Conservation (phyloP, 2,797 vertebrate species). For the Simalia tracyae region DNA sequence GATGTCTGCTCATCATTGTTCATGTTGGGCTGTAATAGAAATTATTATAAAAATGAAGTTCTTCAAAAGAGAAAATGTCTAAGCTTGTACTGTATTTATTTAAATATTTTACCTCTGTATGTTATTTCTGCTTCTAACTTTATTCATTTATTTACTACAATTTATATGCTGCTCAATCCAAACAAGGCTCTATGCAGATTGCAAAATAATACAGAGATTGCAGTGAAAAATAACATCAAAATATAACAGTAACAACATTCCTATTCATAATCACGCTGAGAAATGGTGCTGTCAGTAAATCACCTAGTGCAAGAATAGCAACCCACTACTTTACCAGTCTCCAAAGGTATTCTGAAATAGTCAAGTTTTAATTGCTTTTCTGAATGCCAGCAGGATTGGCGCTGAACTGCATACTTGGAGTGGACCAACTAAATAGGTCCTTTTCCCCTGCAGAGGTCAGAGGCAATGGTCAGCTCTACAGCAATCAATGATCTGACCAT, state of each 20-base stretch:
- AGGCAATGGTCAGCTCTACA: not conserved
- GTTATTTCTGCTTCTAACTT: not conserved
- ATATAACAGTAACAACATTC: not conserved
- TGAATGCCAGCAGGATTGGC: not conserved
- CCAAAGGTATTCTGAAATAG: not conserved
- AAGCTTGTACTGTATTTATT: not conserved
- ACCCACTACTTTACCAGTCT: not conserved
- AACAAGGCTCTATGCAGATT: not conserved
- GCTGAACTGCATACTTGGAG: not conserved
- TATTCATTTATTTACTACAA: not conserved
- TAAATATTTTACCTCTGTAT: not conserved
- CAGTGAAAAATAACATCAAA: not conserved
- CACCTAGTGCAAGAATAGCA: not conserved
- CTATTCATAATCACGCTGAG: not conserved
- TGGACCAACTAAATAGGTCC: not conserved
- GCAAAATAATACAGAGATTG: not conserved
- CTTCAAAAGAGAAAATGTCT: not conserved
- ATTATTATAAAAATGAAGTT: not conserved
- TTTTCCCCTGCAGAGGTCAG: not conserved
- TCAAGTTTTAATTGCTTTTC: not conserved
- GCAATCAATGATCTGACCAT: not conserved
- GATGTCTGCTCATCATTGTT: constrained; percentile 53
- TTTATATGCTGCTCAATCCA: not conserved
- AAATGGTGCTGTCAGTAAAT: not conserved
- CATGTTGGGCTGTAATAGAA: constrained; percentile 49